A percentile compares a stretch with the other conserved stretches of the same genome.
Conservation (phyloP, 1,140 invertebrate genomes). For the Brachionus sp. region DNA sequence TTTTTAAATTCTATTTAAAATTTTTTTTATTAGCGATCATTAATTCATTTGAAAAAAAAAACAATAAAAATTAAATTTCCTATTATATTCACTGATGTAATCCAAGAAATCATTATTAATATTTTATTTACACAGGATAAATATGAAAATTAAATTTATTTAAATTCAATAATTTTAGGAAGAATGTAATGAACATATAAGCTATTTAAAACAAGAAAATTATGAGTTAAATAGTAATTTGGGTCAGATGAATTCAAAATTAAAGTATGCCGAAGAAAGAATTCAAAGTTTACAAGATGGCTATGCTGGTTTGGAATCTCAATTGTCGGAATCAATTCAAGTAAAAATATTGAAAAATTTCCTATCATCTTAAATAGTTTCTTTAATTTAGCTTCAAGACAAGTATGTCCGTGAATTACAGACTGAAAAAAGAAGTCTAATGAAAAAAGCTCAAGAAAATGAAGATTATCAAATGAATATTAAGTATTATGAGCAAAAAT, state of each 20-base stretch:
- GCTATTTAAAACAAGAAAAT: slow-evolving; percentile 30
- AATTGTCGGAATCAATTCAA: slow-evolving; percentile 18
- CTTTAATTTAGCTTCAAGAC: not conserved
- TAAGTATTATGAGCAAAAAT: slow-evolving; percentile 40
- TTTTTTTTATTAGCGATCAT: too few species aligned
- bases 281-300: slow-evolving; percentile 5
- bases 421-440: not conserved
- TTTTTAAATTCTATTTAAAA: too few species aligned
- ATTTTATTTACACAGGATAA: too few species aligned
- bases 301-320: slow-evolving; percentile 14
- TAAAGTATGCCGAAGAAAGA: slow-evolving; percentile 32
- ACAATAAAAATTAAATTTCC: too few species aligned
- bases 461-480: slow-evolving; percentile 43
- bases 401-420: slow-evolving; percentile 39
- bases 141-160: not conserved
- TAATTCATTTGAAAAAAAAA: too few species aligned
- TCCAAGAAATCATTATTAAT: too few species aligned
- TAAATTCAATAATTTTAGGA: not conserved
- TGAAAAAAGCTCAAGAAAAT: slow-evolving; percentile 29
- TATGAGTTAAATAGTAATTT: slow-evolving; percentile 17
- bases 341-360: not conserved
- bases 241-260: not conserved
- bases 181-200: slow-evolving; percentile 28
- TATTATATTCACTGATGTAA: too few species aligned
- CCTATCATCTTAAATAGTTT: not conserved